phyloP scores from a whole-genome alignment of 2,888 invertebrate genomes.

The Thecocarcelia acutangulata region DNA sequence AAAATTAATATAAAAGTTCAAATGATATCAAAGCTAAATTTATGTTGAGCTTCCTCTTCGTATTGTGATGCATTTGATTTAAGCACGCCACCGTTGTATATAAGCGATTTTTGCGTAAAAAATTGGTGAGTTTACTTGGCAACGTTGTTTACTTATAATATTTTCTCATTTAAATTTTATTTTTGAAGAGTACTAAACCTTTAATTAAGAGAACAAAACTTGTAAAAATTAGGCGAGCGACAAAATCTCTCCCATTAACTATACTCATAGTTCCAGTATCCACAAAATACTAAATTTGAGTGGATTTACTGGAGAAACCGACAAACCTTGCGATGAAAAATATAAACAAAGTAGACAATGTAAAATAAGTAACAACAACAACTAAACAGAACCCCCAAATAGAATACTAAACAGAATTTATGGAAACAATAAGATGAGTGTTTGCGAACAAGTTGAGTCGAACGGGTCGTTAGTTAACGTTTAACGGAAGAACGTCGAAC shows the following conservation, averaged over 20 bases:
- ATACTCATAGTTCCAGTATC: constrained; percentile 48
- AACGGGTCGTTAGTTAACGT: constrained; percentile 57
- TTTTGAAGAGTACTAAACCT: no score
- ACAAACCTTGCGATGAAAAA: constrained; percentile 35
- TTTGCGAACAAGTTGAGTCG: constrained; percentile 65
- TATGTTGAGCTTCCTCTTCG: no score
- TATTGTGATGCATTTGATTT: no score
- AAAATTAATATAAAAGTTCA: no score
- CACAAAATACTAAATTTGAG: constrained; percentile 34
- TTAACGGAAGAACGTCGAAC: constrained; percentile 58
- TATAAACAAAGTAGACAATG: constrained; percentile 51
- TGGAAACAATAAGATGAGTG: constrained; percentile 57
- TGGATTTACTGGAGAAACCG: constrained; percentile 43
- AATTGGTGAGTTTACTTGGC: no score
- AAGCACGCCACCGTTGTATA: no score
- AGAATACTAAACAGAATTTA: constrained; percentile 59
- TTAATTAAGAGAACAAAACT: no score
- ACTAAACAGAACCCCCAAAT: constrained; percentile 47
- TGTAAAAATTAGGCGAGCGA: background rate
- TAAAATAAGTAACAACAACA: constrained; percentile 29
- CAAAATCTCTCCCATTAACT: background rate
- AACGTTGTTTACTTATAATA: no score
- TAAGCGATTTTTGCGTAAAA: no score
- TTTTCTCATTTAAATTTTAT: no score
- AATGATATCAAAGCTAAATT: no score